Conservation (phyloP, 2,797 vertebrate species). For the Oryzias sinensis region DNA sequence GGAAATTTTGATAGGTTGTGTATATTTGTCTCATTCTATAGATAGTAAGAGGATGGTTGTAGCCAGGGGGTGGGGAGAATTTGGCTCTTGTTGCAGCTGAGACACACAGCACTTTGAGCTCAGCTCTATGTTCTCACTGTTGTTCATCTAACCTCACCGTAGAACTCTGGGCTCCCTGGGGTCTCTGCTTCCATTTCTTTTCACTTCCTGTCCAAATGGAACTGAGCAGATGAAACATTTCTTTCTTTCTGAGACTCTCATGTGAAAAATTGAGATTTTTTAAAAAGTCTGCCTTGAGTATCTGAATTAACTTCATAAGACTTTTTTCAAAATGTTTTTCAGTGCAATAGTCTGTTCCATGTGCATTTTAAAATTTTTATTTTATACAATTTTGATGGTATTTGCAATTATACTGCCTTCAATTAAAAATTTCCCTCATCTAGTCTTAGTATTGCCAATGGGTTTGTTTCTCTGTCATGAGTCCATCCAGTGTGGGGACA, state of each 20-base stretch:
- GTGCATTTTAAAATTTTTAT: background rate
- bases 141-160: conserved; percentile 48
- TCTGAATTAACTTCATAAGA: conserved; percentile 43
- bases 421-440: too few relatives aligned
- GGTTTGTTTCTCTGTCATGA: too few relatives aligned
- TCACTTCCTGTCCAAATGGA: conserved; percentile 63
- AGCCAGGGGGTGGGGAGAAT: conserved; percentile 40
- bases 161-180: conserved; percentile 42
- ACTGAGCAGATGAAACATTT: conserved; percentile 64
- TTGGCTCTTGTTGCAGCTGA: conserved; percentile 55
- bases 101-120: conserved; percentile 43
- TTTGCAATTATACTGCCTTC: too few relatives aligned
- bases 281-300: conserved; percentile 23
- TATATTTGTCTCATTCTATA: conserved; percentile 48
- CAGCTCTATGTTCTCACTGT: conserved; percentile 53
- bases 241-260: conserved; percentile 51
- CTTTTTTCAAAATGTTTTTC: conserved; percentile 8
- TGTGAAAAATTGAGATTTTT: conserved; percentile 50
- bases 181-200: conserved; percentile 63
- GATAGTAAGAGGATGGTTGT: conserved; percentile 40
- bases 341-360: conserved; percentile 5
- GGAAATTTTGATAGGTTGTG: conserved; percentile 35
- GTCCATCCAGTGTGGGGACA: too few relatives aligned
- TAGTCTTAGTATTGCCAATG: too few relatives aligned
- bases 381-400: background rate